Base-by-base conservation (phyloP, 2,888 invertebrate genomes). In the Napeogenes sylphis region DNA sequence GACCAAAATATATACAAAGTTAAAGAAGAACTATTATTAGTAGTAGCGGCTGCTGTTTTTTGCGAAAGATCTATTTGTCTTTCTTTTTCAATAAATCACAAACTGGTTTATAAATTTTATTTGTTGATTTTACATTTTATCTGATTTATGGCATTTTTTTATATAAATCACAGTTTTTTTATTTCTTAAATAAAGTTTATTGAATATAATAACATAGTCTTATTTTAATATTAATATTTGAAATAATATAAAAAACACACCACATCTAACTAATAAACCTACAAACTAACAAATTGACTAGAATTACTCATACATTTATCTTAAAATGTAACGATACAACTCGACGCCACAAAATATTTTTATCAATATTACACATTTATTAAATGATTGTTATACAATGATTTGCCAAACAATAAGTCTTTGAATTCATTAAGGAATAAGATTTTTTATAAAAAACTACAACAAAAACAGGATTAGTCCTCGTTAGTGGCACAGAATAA, bases 61-160 rank as follows among this genome's bases (percentile, higher is more conserved):
- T 45, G 45, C 35, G 32, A 47, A 42, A 8, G 47, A 51, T 47
- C 46, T 45, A 33, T 32, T n/a, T 13, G 73, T 76, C 75, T 77
- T 79, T 72, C 73, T 70, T 60, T 51, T 71, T 54, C 64, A 76
- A 77, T 76, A 71, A 83, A 77, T 80, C 69, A 78, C 71, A 71
- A 64, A 75, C 70, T 80, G 79, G 75, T 80, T 88, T 85, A 87
- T 84, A 79, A 74, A 73, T 81, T 87, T 87, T 82, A 83, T 88
- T 81, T 78, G 81, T 83, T 78, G 67, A 69, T 77, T 75, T 77
- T 85, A 86, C 87, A 87, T 88, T 88, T 21, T 21, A 21, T 21
- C 87, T 79, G 78, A 83, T 80, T 76, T 71, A 77, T 74, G 79
- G 79, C 80, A 76, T 77, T 75, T 70, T 71, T 65, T 71, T 74